phyloP scores from a whole-genome alignment of 2,888 invertebrate species.

The Pyrgus malvae region DNA sequence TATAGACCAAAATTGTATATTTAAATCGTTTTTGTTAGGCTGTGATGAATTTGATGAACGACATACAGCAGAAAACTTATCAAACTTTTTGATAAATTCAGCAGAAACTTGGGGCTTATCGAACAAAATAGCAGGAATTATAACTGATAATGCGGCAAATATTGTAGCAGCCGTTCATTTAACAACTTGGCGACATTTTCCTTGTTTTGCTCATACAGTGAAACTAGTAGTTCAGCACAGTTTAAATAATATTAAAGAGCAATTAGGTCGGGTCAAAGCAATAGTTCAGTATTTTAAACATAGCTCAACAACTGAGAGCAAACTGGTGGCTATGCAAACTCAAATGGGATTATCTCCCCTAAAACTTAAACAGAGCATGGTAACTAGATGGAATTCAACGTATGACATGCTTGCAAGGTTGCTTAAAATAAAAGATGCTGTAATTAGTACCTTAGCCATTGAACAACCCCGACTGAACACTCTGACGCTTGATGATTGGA shows the following conservation, averaged over 20 bases:
- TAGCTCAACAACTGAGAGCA: background rate
- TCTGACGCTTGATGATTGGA: constrained; percentile 9
- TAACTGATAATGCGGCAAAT: constrained; percentile 36
- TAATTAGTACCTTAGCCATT: constrained; percentile 24
- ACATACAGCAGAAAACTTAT: constrained; percentile 9
- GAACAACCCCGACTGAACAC: constrained; percentile 17
- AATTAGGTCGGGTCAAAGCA: background rate
- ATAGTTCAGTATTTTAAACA: background rate
- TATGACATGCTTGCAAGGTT: constrained; percentile 30
- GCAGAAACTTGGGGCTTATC: background rate
- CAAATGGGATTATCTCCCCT: background rate
- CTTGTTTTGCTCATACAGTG: constrained; percentile 35
- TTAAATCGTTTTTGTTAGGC: constrained; percentile 9
- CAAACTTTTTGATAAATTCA: background rate
- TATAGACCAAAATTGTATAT: background rate
- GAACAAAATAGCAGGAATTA: constrained; percentile 12
- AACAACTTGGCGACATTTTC: constrained; percentile 33
- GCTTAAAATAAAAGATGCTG: constrained; percentile 27
- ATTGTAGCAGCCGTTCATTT: constrained; percentile 34
- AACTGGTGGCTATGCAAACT: background rate
- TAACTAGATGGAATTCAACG: constrained; percentile 31
- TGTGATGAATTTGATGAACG: constrained; percentile 10
- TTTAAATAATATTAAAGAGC: background rate
- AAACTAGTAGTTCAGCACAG: background rate
- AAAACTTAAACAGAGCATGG: constrained; percentile 25